Conservation (phyloP, 2,113 vertebrate species). For the Potamarius usumacintae region DNA sequence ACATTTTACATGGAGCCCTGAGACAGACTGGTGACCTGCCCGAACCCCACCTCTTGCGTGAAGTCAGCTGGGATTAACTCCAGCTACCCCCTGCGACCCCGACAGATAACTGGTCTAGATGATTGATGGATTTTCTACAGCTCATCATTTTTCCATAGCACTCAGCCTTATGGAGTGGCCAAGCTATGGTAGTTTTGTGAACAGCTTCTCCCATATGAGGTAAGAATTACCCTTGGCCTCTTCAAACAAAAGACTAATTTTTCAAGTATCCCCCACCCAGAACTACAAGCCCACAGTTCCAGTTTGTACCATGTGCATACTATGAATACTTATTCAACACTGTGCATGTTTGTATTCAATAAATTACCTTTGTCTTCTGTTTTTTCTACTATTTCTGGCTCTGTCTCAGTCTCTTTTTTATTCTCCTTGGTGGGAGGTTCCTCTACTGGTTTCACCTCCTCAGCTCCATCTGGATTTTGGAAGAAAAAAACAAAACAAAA, state of each 20-base stretch:
- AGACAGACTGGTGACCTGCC: too few species aligned
- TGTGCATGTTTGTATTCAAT: not conserved
- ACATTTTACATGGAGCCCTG: too few species aligned
- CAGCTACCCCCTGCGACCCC: too few species aligned
- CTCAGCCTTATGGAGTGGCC: not conserved
- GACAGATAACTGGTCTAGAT: too few species aligned
- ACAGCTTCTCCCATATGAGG: not conserved
- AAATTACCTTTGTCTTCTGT: constrained; percentile 69
- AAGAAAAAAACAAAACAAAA: too few species aligned
- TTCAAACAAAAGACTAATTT: not conserved
- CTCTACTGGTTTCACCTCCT: constrained; percentile 67
- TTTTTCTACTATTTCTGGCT: constrained; percentile 64
- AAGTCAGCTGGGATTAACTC: too few species aligned
- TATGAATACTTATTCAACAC: not conserved
- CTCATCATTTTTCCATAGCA: not conserved
- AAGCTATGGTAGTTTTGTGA: not conserved
- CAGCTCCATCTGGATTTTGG: constrained; percentile 62
- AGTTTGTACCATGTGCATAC: not conserved
- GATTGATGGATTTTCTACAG: not conserved
- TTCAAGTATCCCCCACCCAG: too few species aligned
- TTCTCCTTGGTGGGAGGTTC: constrained; percentile 69
- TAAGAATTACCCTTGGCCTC: not conserved
- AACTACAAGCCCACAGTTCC: too few species aligned
- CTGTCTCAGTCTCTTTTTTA: constrained; percentile 48
- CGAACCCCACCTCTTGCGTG: too few species aligned